Conservation (phyloP, 2,113 vertebrate genomes). For the Microtus oregoni region DNA sequence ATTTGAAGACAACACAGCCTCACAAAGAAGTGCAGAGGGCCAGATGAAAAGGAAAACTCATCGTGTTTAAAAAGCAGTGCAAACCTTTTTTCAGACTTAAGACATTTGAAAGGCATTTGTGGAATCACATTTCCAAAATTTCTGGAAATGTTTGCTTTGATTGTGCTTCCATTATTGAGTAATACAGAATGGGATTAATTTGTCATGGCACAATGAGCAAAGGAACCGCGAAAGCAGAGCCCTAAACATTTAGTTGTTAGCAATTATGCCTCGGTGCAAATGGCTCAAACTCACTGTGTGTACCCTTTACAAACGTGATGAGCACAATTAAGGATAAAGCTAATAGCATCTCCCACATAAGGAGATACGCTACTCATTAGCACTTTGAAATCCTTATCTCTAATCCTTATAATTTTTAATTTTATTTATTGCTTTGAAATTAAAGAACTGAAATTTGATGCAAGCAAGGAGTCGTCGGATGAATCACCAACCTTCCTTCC, state of each 20-base stretch:
- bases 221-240: neutral
- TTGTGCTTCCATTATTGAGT: constrained; percentile 39
- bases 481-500: neutral
- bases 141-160: neutral
- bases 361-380: neutral
- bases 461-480: neutral
- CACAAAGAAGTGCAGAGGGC: neutral
- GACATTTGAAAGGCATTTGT: neutral
- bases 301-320: neutral
- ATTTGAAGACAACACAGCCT: neutral
- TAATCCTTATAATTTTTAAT: neutral
- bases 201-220: neutral
- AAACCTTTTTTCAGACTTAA: neutral
- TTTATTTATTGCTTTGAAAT: neutral
- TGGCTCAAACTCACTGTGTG: neutral
- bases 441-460: neutral
- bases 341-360: neutral
- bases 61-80: constrained; percentile 45
- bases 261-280: constrained; percentile 6
- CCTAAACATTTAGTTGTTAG: neutral
- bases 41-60: neutral
- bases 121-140: constrained; percentile 8
- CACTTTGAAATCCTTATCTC: neutral
- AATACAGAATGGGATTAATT: constrained; percentile 5
- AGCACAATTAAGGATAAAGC: constrained; percentile 24